A percentile compares a stretch with the other conserved stretches of the same genome.
Conservation (phyloP, 1,140 invertebrate genomes). For the Drosophila athabasca region DNA sequence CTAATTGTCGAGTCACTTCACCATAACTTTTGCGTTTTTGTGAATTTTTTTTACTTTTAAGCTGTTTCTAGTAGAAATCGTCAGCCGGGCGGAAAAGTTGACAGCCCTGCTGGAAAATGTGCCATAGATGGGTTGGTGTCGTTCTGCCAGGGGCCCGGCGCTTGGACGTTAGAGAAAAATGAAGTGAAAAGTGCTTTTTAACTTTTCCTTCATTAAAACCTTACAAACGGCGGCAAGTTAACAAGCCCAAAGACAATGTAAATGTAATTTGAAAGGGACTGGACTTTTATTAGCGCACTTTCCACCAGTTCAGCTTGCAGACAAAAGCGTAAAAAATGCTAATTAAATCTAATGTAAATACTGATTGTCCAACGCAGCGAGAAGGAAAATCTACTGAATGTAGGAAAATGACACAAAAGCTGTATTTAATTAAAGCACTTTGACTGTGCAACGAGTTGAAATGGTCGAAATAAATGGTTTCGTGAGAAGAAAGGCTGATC, state of each 20-base stretch:
- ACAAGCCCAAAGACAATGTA: slow-evolving; percentile 26
- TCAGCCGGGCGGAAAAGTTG: slow-evolving; percentile 24
- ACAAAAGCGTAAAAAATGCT: slow-evolving; percentile 59
- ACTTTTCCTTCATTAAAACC: slow-evolving; percentile 54
- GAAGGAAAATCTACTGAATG: not conserved
- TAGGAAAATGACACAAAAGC: not conserved
- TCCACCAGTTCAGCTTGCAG: slow-evolving; percentile 9
- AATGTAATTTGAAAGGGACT: slow-evolving; percentile 46
- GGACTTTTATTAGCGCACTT: slow-evolving; percentile 47
- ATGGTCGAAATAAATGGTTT: not conserved
- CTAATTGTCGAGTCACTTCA: too few relatives aligned
- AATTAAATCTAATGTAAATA: too few relatives aligned
- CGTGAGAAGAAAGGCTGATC: not conserved
- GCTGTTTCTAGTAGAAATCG: slow-evolving; percentile 27
- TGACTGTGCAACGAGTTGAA: not conserved
- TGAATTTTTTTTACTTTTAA: slow-evolving; percentile 15
- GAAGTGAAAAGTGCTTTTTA: slow-evolving; percentile 40
- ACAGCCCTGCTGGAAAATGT: slow-evolving; percentile 24
- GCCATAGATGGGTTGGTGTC: too few relatives aligned
- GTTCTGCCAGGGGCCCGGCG: too few relatives aligned
- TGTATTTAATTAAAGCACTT: slow-evolving; percentile 18
- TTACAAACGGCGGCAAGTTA: slow-evolving; percentile 10
- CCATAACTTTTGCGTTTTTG: not conserved
- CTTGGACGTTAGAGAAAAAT: slow-evolving; percentile 26
- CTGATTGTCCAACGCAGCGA: not conserved